phyloP scores from a whole-genome alignment of 2,113 vertebrate genomes.

The Pholis gunnellus region DNA sequence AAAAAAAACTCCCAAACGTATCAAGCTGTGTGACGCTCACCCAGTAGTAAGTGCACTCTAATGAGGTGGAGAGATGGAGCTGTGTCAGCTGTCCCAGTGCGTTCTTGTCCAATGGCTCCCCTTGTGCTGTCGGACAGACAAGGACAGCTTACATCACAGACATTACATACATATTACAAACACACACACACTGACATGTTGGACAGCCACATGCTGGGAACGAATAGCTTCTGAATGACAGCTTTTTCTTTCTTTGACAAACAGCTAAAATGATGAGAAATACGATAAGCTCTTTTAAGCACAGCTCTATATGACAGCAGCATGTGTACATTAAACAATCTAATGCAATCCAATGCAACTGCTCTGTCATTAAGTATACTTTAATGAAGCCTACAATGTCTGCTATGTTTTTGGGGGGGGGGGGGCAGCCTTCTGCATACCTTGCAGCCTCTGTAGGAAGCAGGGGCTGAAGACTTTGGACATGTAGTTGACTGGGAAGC shows the following conservation, averaged over 20 bases:
- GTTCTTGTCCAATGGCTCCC: conserved; percentile 37
- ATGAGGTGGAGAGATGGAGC: conserved; percentile 48
- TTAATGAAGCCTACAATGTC: neutral
- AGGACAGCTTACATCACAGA: neutral
- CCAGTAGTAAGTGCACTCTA: conserved; percentile 33
- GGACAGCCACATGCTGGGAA: neutral
- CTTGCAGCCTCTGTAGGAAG: conserved; percentile 87
- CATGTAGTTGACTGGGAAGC: conserved; percentile 87
- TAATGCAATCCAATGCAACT: neutral
- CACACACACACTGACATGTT: neutral
- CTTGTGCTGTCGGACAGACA: conserved; percentile 30
- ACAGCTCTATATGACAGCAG: neutral
- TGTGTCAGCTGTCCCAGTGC: conserved; percentile 45
- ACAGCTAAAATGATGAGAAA: neutral
- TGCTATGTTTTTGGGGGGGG: neutral
- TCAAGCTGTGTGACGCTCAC: conserved; percentile 17
- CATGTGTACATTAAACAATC: neutral
- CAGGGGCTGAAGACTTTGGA: conserved; percentile 85
- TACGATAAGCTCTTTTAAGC: neutral
- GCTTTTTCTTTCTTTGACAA: neutral
- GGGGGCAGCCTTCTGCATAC: conserved; percentile 55
- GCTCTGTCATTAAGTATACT: neutral
- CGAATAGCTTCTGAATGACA: neutral
- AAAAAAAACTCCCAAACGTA: neutral
- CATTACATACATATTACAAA: neutral